Percentiles rank a stretch among this genome's conserved stretches.
These are phyloP conservation scores for Stigmatopora argus DNA, from an alignment of 2,113 vertebrate genomes.

Conservation along the genomic window DNA sequence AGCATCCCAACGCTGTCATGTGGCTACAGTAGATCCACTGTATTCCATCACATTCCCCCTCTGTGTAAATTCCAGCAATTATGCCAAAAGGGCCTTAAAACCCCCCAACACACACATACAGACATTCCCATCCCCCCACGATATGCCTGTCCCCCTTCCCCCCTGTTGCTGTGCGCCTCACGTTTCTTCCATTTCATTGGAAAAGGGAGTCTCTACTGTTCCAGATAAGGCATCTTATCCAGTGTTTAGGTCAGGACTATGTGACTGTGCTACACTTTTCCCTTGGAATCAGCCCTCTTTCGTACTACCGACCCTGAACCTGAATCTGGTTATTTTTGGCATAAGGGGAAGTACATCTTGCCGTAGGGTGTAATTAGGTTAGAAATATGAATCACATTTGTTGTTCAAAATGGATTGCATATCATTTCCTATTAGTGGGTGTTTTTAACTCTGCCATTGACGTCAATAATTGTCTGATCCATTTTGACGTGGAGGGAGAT, in stretches of 20 bases:
- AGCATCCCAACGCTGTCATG: neutral
- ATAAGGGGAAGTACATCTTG: neutral
- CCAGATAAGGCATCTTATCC: conserved; percentile 59
- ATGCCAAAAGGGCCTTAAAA: conserved; percentile 16
- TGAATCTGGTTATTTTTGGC: neutral
- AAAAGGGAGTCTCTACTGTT: conserved; percentile 23
- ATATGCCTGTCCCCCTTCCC: conserved; percentile 31
- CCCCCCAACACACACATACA: neutral
- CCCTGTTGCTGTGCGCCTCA: conserved; percentile 37
- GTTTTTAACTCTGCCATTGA: too few relatives aligned
- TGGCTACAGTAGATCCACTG: neutral
- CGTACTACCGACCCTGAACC: conserved; percentile 8
- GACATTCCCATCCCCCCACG: conserved; percentile 39
- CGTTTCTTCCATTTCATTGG: conserved; percentile 26
- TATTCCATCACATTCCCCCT: neutral
- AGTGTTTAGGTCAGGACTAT: conserved; percentile 19
- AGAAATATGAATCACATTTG: neutral
- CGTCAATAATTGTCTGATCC: too few relatives aligned
- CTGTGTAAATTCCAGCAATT: conserved; percentile 10
- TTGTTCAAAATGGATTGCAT: neutral
- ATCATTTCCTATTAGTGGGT: too few relatives aligned
- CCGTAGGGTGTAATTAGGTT: neutral
- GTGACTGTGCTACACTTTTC: conserved; percentile 1
- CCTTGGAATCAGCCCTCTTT: neutral
- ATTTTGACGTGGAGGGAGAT: too few relatives aligned